phyloP scores from a whole-genome alignment of 2,113 vertebrate genomes.

The Onychostruthus taczanowskii region DNA sequence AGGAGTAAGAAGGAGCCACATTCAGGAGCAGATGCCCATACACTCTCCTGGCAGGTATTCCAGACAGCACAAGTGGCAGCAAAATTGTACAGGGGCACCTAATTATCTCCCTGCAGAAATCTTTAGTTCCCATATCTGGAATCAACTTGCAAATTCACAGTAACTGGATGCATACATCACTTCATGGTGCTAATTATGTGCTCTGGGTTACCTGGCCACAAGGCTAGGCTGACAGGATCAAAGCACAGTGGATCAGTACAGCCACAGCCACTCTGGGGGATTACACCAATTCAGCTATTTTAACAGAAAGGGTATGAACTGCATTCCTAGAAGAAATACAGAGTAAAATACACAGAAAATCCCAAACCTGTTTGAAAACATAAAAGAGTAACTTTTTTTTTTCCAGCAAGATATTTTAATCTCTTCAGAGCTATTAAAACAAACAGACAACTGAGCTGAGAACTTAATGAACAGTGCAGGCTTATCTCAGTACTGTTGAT shows the following conservation, averaged over 20 bases:
- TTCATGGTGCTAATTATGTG: not conserved
- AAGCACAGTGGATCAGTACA: not conserved
- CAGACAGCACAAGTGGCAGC: not conserved
- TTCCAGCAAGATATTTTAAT: not conserved
- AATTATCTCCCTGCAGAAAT: not conserved
- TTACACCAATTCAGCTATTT: not conserved
- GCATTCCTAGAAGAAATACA: not conserved
- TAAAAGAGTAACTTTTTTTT: not conserved
- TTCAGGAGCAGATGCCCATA: not conserved
- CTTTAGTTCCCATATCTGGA: not conserved
- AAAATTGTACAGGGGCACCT: not conserved
- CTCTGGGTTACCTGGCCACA: not conserved
- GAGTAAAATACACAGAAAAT: not conserved
- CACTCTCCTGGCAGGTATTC: not conserved
- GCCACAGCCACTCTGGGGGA: not conserved
- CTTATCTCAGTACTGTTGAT: not conserved
- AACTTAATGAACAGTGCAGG: not conserved
- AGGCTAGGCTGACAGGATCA: not conserved
- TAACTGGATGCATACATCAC: not conserved
- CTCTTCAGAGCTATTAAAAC: not conserved
- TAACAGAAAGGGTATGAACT: not conserved
- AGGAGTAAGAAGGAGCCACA: not conserved
- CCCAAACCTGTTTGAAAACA: not conserved
- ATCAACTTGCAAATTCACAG: not conserved
- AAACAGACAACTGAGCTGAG: not conserved